A percentile compares a stretch with the other conserved stretches of the same genome.
Evolutionary conservation across 2,113 vertebrate genomes (phyloP).

Genomic region (Physeter macrocephalus): DNA sequence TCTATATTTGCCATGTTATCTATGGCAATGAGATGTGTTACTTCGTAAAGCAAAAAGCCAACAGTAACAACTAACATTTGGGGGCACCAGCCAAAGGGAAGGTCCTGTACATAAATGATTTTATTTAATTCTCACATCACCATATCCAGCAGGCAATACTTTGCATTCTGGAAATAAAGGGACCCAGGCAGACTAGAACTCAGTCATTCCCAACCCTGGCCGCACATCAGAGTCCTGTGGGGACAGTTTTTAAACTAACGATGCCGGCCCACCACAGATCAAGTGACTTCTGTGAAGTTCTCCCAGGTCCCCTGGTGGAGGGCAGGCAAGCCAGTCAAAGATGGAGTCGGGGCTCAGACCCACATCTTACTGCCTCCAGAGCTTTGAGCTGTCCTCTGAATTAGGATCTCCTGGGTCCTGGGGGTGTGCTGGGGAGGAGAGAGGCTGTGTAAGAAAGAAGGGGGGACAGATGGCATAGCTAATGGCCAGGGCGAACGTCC

Average conservation of each 20-base stretch:
- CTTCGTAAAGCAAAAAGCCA: not conserved
- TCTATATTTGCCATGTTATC: not conserved
- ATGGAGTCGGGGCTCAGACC: not conserved
- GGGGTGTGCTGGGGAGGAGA: not conserved
- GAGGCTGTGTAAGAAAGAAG: not conserved
- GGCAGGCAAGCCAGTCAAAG: not conserved
- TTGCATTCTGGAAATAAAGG: not conserved
- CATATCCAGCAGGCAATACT: no score
- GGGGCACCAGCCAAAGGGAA: not conserved
- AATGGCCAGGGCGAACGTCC: rapidly evolving
- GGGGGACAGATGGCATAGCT: not conserved
- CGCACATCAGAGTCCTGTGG: not conserved
- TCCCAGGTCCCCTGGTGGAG: not conserved
- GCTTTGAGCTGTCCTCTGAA: not conserved
- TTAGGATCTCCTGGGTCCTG: not conserved
- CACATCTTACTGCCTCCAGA: not conserved
- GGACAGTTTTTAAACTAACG: not conserved
- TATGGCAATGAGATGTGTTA: not conserved
- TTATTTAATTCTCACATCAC: not conserved
- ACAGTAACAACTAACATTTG: not conserved
- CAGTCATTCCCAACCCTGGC: not conserved
- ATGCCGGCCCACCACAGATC: not conserved
- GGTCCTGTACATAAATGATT: not conserved
- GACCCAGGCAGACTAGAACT: not conserved
- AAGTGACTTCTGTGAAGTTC: not conserved